These are phyloP conservation scores for Carassius carassius DNA, from an alignment of 2,113 vertebrate genomes.

Conservation along the genomic window DNA sequence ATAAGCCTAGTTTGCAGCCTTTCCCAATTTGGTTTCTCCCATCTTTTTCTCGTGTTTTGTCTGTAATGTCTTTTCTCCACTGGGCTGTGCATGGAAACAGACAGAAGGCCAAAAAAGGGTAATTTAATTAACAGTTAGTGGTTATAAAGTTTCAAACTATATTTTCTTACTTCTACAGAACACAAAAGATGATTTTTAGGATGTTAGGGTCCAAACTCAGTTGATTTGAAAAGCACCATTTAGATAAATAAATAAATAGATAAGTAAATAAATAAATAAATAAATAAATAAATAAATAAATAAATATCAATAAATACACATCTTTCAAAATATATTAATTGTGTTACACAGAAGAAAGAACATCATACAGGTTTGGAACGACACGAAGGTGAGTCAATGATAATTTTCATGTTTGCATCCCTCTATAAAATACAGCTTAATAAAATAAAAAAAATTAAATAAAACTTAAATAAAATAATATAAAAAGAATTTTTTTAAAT, in stretches of 20 bases:
- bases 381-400: not conserved
- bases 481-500: too few species aligned
- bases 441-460: too few species aligned
- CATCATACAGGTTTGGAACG: not conserved
- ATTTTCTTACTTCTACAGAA: not conserved
- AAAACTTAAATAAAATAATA: too few species aligned
- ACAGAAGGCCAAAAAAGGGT: not conserved
- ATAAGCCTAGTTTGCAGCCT: not conserved
- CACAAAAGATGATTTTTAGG: too few species aligned
- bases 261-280: too few species aligned
- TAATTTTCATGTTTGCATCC: too few species aligned
- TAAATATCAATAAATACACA: too few species aligned
- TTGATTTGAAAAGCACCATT: too few species aligned
- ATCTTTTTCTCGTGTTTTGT: not conserved
- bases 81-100: not conserved
- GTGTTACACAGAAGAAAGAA: not conserved
- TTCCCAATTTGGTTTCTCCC: not conserved
- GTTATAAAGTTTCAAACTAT: not conserved
- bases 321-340: not conserved
- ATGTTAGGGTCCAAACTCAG: too few species aligned
- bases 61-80: not conserved
- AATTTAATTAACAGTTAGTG: not conserved
- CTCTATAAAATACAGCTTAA: too few species aligned
- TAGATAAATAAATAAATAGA: too few species aligned
- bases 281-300: too few species aligned